Conservation (phyloP, 2,888 invertebrate species). For the Trichacis sp. region DNA sequence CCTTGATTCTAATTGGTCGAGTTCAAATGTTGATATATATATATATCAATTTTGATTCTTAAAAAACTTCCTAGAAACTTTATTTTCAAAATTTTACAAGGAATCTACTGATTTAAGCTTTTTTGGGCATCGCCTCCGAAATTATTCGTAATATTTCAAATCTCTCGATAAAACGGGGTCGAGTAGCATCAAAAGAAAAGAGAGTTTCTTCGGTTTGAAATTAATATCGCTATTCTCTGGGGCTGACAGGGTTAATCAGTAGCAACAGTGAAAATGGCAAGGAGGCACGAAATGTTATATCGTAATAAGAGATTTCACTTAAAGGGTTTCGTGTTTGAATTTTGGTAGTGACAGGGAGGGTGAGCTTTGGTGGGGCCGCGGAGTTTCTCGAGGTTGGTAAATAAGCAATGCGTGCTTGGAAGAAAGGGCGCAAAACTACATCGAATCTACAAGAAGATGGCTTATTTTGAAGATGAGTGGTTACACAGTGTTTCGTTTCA, state of each 20-base stretch:
- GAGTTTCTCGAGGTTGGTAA: constrained; percentile 42
- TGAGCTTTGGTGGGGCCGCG: constrained; percentile 46
- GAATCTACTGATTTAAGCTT: no score
- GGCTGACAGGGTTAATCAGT: constrained; percentile 69
- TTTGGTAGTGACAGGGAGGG: constrained; percentile 68
- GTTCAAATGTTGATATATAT: no score
- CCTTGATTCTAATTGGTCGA: no score
- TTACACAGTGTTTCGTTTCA: constrained; percentile 14
- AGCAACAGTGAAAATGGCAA: constrained; percentile 48
- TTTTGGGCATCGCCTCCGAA: constrained; percentile 62
- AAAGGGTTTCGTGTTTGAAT: constrained; percentile 69
- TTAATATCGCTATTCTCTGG: constrained; percentile 69
- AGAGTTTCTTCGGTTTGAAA: constrained; percentile 58
- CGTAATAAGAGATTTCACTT: constrained; percentile 69
- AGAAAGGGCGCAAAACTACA: constrained; percentile 19
- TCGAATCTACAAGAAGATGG: constrained; percentile 37
- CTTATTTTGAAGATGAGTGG: constrained; percentile 37
- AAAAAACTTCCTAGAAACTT: no score
- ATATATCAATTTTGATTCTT: no score
- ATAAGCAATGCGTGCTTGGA: constrained; percentile 9
- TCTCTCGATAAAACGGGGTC: not conserved
- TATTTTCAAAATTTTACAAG: no score
- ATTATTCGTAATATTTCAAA: constrained; percentile 57
- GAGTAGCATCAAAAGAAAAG: not conserved
- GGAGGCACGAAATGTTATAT: constrained; percentile 60